Evolutionary conservation across 2,797 vertebrate genomes (phyloP).

Genomic region (Adelosebastes latens): DNA sequence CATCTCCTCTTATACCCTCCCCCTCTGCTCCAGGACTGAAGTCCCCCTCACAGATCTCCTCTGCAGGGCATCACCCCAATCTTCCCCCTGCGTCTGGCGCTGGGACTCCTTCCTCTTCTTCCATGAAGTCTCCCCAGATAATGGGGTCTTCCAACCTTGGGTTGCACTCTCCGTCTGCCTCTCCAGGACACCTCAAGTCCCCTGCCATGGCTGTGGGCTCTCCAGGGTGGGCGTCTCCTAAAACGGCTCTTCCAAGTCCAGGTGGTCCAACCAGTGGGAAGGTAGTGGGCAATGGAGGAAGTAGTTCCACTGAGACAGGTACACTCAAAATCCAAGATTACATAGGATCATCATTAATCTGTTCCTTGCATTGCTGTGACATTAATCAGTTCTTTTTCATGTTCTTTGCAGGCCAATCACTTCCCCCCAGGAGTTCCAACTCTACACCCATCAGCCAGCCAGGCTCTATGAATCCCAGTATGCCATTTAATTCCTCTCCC

Average conservation of each 20-base stretch:
- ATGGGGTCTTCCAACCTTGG: constrained; percentile 89
- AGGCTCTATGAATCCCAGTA: constrained; percentile 87
- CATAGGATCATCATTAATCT: neutral
- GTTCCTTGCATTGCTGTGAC: constrained; percentile 1
- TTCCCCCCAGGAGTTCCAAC: constrained; percentile 88
- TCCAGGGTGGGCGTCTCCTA: constrained; percentile 91
- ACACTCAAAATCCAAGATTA: constrained; percentile 20
- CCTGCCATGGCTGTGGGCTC: constrained; percentile 91
- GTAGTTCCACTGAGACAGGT: constrained; percentile 89
- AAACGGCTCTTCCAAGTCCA: constrained; percentile 92
- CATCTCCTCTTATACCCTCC: constrained; percentile 91
- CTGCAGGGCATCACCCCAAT: constrained; percentile 76
- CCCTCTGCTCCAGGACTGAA: constrained; percentile 92
- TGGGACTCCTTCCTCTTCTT: constrained; percentile 83
- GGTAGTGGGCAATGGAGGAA: constrained; percentile 79
- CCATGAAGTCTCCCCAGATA: constrained; percentile 92
- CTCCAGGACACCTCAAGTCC: constrained; percentile 92
- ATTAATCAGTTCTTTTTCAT: constrained; percentile 4
- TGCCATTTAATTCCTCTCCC: constrained; percentile 91
- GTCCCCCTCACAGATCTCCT: constrained; percentile 91
- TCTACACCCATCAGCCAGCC: constrained; percentile 89
- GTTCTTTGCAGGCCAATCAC: constrained; percentile 75
- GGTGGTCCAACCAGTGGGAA: constrained; percentile 84
- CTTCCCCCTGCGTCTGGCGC: constrained; percentile 78
- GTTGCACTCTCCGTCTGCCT: constrained; percentile 91